phyloP scores from a whole-genome alignment of 2,888 invertebrate species.

The Napeogenes sylphis region DNA sequence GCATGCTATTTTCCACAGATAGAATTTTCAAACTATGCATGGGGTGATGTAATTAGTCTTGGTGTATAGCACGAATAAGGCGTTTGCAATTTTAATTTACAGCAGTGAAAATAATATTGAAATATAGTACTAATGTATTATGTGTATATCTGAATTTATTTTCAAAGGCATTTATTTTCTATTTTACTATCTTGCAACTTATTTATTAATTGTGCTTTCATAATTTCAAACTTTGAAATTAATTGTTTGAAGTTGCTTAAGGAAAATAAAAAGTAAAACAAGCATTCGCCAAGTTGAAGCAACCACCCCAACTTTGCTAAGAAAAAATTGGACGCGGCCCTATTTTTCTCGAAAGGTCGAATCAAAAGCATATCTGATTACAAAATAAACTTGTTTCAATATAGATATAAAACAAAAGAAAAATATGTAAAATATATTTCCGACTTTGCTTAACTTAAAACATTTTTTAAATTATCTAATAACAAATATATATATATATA shows the following conservation, averaged over 20 bases:
- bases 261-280: conserved; percentile 17
- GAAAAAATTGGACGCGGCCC: conserved; percentile 18
- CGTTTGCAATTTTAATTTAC: conserved; percentile 25
- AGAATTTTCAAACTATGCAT: conserved; percentile 37
- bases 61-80: conserved; percentile 42
- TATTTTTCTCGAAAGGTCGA: conserved; percentile 13
- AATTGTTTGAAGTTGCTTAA: conserved; percentile 12
- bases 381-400: conserved; percentile 9
- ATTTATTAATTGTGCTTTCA: too few species aligned
- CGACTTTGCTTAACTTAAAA: too few species aligned
- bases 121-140: too few species aligned
- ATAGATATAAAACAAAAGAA: too few species aligned
- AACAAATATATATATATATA: too few species aligned
- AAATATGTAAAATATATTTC: too few species aligned
- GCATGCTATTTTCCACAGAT: conserved; percentile 48
- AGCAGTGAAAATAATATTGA: too few species aligned
- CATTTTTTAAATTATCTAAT: too few species aligned
- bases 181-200: too few species aligned
- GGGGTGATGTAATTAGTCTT: conserved; percentile 36
- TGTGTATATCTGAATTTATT: too few species aligned
- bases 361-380: conserved; percentile 20
- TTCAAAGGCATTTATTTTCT: too few species aligned
- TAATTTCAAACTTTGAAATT: conserved; percentile 1
- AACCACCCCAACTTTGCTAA: conserved; percentile 22
- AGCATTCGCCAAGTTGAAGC: conserved; percentile 17